Evolutionary conservation across 2,113 vertebrate genomes (phyloP), one percentile per base, ranked within the genome.

Genomic region (Sapayoa aenigma): DNA sequence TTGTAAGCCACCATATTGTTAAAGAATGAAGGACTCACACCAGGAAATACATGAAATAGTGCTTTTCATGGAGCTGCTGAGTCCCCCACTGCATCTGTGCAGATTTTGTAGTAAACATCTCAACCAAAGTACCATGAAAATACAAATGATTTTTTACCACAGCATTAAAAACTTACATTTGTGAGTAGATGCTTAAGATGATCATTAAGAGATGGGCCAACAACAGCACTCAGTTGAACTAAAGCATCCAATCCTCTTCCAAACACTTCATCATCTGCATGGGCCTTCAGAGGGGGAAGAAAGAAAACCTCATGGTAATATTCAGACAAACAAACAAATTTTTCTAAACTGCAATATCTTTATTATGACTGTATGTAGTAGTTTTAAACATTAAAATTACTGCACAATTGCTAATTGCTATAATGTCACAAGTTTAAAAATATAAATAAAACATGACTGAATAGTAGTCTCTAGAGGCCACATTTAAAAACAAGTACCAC

Each of bases 171-270:
- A 97, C 98, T 98, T 91, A 98, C 98, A 68, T 97, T 98, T 82
- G 98, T 98, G 47, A 98, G 98, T 31, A 98, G 89, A 58, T 97
- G 97, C 42, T 98, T 98, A 79, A 98, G 97, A 55, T 98, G 97
- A 79, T 91, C 96, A 23, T 98, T 98, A 33, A 98, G 97, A 33
- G 97, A 95, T 35, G 97, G 96, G 15, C 98, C 98, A 90, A 98
- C 98, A 13, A 96, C 76, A 21, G 93, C 93, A 93, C 98, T 98
- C 56, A 98, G 37, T 50, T 98, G 98, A 21, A 98, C 93, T 86
- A 98, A 90, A 52, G 97, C 98, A 55, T 96, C 94, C 89, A 98
- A 47, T 39, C 98, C 98, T 68, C 98, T 98, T 84, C 89, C 95
- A 62, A 98, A 98, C 18, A 98, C 98, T 37, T 97, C 98, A 20